These are phyloP conservation scores for Thymelicus lineola DNA, from an alignment of 2,888 invertebrate species.

Conservation along the genomic window DNA sequence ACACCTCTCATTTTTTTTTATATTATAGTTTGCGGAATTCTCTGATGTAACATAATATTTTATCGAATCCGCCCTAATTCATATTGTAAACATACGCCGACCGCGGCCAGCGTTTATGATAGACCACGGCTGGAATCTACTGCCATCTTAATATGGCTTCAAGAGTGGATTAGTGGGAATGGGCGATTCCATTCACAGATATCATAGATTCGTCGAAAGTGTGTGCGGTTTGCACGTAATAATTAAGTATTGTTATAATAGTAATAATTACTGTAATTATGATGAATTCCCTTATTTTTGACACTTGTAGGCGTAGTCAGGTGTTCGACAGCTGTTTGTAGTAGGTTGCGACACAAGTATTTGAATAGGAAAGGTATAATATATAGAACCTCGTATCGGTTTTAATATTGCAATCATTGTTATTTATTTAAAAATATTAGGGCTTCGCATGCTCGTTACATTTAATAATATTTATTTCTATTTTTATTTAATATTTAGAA, in stretches of 20 bases:
- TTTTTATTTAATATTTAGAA: neutral
- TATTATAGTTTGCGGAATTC: too few relatives aligned
- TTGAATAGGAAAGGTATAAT: constrained; percentile 3
- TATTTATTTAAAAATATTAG: neutral
- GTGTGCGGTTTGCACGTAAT: constrained; percentile 44
- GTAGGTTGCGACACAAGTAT: neutral
- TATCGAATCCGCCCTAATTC: too few relatives aligned
- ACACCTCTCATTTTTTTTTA: too few relatives aligned
- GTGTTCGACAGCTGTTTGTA: constrained; percentile 22
- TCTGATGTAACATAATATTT: too few relatives aligned
- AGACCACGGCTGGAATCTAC: too few relatives aligned
- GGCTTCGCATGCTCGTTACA: constrained; percentile 2
- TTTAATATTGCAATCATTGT: constrained; percentile 18
- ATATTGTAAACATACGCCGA: too few relatives aligned
- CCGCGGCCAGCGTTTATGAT: too few relatives aligned
- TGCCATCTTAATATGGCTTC: too few relatives aligned
- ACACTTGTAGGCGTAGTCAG: constrained; percentile 39
- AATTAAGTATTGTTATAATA: constrained; percentile 56
- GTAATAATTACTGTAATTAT: constrained; percentile 52
- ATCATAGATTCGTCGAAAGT: neutral
- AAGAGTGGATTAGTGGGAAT: neutral
- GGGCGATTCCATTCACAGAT: neutral
- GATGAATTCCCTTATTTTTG: constrained; percentile 42
- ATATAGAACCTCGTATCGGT: constrained; percentile 1
- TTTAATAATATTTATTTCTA: neutral